Evolutionary conservation across 2,113 vertebrate species (phyloP), one percentile per base, ranked within the genome.

Genomic region (Acrocephalus kingi): DNA sequence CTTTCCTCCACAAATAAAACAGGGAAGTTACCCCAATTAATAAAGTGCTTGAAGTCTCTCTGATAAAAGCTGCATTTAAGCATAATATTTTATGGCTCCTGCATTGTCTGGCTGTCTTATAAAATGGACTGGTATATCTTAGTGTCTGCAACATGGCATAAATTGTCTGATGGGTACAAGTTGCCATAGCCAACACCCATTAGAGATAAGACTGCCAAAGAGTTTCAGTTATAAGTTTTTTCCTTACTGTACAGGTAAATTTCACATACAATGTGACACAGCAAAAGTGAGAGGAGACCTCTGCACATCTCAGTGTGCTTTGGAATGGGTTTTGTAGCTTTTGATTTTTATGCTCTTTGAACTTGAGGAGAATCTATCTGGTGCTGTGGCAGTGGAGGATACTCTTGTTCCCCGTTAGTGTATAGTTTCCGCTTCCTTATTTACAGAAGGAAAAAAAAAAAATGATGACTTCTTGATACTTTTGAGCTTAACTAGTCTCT

Each of bases 231-330:
- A 1, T 27, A 58, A 55, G 25, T 75, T 86, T 43, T 39, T 45
- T 84, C 11, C 18, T 83, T 61, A 2, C 11, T 27, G 7, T 31
- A 30, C 62, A 56, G 80, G 64, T 84, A 19, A 45, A 43, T 67
- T 61, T 72, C n/a, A 69, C 25, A 22, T 45, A 64, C 5, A 2
- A 3, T 6, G 45, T 16, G 37, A 33, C 0, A 5, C 23, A 1
- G 37, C 23, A 15, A 17, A 51, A 86, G 28, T 6, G 18, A 71
- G 63, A 45, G 59, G 46, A 86, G 37, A 52, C 30, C 17, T 49
- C 11, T 11, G 1, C 0, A 1, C 1, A 0, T 30, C 43, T 43
- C 24, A 13, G 19, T 1, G 1, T 41, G 43, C 54, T 73, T 83
- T 23, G 73, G 17, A 75, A 69, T 71, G 76, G n/a, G 13, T 35